These are phyloP conservation scores for Chymomyza fuscimana DNA, from an alignment of 2,888 invertebrate species.

Conservation along the genomic window DNA sequence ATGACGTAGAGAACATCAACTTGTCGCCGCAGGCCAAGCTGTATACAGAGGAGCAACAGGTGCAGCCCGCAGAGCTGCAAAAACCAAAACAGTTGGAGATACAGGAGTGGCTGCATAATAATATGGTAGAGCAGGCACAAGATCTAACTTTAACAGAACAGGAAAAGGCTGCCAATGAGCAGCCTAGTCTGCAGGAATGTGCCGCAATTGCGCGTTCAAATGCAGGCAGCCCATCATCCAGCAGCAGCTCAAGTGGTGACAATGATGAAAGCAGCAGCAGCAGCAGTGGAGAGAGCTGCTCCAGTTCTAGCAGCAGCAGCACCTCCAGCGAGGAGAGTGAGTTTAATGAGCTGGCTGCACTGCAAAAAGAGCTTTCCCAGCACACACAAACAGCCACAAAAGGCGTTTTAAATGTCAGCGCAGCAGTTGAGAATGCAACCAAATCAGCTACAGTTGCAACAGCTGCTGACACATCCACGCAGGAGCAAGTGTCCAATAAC, in stretches of 20 bases:
- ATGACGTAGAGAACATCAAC: slow-evolving; percentile 57
- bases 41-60: slow-evolving; percentile 22
- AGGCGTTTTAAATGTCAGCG: background rate
- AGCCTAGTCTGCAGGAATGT: slow-evolving; percentile 14
- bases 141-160: background rate
- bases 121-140: slow-evolving; percentile 25
- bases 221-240: slow-evolving; percentile 25
- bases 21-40: slow-evolving; percentile 52
- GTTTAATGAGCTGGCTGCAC: slow-evolving; percentile 70
- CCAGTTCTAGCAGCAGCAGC: slow-evolving; percentile 14
- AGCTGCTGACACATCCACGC: background rate
- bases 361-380: slow-evolving; percentile 72
- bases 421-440: background rate
- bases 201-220: background rate
- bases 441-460: background rate
- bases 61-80: background rate
- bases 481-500: slow-evolving; percentile 40
- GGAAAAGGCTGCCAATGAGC: slow-evolving; percentile 14
- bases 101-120: slow-evolving; percentile 52
- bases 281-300: slow-evolving; percentile 12
- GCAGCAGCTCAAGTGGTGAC: slow-evolving; percentile 38
- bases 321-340: slow-evolving; percentile 53
- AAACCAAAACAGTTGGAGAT: slow-evolving; percentile 47
- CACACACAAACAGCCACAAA: slow-evolving; percentile 22
- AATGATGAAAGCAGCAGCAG: slow-evolving; percentile 34